These are phyloP conservation scores for Podarcis cretensis DNA, from an alignment of 2,113 vertebrate genomes.

Conservation along the genomic window DNA sequence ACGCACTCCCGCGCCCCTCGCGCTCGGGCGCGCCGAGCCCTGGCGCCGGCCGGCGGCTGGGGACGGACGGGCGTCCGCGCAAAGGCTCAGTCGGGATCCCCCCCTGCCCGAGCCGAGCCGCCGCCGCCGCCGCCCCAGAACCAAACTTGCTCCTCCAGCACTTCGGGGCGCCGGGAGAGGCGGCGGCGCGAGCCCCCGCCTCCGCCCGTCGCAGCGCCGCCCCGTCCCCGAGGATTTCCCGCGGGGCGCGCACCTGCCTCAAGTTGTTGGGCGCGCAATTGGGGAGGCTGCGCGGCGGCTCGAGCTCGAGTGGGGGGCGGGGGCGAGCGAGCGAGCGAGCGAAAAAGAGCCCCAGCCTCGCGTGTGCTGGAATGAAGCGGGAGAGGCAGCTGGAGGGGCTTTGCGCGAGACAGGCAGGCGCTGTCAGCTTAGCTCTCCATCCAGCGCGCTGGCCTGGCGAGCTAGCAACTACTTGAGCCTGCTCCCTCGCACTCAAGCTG, in stretches of 20 bases:
- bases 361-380: background rate
- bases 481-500: background rate
- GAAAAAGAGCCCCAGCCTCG: background rate
- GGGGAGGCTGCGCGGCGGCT: background rate
- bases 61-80: background rate
- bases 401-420: background rate
- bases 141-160: background rate
- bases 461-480: background rate
- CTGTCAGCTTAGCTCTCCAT: background rate
- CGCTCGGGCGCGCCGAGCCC: constrained; percentile 21
- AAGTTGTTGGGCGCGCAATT: background rate
- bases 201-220: constrained; percentile 18
- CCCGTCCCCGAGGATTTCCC: background rate
- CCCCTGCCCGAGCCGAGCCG: background rate
- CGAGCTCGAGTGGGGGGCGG: background rate
- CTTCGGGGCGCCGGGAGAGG: constrained; percentile 6
- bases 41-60: background rate
- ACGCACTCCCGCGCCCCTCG: constrained; percentile 39
- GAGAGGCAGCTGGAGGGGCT: background rate
- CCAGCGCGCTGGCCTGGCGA: background rate
- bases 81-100: no score
- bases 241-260: constrained; percentile 10
- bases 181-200: constrained; percentile 24
- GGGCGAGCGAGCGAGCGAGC: background rate
- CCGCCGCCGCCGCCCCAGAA: background rate